phyloP scores from a whole-genome alignment of 64 coral and sea anemone species.

The Porites australiensis region DNA sequence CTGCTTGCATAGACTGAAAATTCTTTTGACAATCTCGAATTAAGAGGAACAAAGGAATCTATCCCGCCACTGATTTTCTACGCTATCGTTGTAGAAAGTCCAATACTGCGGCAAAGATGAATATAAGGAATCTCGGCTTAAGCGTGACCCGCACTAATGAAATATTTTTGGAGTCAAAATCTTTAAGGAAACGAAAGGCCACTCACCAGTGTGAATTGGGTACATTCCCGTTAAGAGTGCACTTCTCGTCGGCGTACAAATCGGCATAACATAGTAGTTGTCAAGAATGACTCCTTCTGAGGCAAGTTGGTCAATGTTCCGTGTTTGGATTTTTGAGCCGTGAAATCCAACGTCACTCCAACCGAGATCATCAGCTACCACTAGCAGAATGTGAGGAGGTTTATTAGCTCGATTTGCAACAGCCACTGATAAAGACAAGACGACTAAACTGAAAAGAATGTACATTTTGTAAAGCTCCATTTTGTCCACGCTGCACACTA shows the following conservation, averaged over 20 bases:
- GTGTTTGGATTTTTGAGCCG: slow-evolving; percentile 32
- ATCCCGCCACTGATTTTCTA: too few species aligned
- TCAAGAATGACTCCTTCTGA: slow-evolving; percentile 54
- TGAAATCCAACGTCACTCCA: slow-evolving; percentile 67
- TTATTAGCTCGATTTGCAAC: not conserved
- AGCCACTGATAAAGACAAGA: not conserved
- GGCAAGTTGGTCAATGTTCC: slow-evolving; percentile 53
- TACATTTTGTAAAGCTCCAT: not conserved
- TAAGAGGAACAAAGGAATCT: too few species aligned
- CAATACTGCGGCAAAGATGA: too few species aligned
- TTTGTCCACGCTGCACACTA: too few species aligned
- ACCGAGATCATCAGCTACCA: slow-evolving; percentile 47
- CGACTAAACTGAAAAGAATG: not conserved
- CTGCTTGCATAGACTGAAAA: too few species aligned
- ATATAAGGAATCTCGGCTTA: too few species aligned
- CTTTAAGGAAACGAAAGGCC: too few species aligned
- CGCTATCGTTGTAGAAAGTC: too few species aligned
- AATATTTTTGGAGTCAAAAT: too few species aligned
- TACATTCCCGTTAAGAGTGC: slow-evolving; percentile 54
- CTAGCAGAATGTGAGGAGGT: slow-evolving; percentile 23
- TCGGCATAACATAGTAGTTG: slow-evolving; percentile 55
- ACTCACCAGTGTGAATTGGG: slow-evolving; percentile 63
- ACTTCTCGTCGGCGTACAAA: slow-evolving; percentile 55
- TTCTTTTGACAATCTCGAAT: too few species aligned
- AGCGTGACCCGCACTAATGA: too few species aligned